Evolutionary conservation across 2,888 invertebrate genomes (phyloP).

Genomic region (Philereme vetulata): DNA sequence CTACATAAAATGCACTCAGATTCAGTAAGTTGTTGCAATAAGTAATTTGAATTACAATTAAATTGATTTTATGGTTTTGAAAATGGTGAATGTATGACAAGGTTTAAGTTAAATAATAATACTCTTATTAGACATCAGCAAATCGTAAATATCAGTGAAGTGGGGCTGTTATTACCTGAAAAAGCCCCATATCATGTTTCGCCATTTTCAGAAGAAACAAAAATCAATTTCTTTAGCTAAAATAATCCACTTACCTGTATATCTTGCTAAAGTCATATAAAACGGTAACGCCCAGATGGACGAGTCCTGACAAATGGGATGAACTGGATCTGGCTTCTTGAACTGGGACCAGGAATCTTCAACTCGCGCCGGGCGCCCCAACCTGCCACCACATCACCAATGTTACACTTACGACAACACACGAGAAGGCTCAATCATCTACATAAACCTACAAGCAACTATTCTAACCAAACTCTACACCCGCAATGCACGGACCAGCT

Average conservation of each 20-base stretch:
- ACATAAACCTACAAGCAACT: constrained; percentile 44
- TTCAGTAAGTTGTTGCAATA: no score
- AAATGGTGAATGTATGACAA: not conserved
- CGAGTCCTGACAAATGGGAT: constrained; percentile 85
- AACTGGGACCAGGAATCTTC: constrained; percentile 68
- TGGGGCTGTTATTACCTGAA: not conserved
- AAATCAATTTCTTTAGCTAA: constrained; percentile 1
- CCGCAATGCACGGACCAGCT: constrained; percentile 78
- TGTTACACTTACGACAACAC: constrained; percentile 44
- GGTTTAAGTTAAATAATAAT: not conserved
- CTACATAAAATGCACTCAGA: no score
- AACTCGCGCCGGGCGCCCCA: constrained; percentile 72
- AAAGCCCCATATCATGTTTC: not conserved
- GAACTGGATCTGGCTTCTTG: constrained; percentile 75
- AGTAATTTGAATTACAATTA: no score
- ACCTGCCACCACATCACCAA: constrained; percentile 70
- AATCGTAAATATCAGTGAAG: constrained; percentile 2
- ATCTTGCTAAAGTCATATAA: constrained; percentile 99
- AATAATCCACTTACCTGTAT: constrained; percentile 88
- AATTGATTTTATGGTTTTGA: not conserved
- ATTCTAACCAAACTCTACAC: constrained; percentile 66
- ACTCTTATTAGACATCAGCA: not conserved
- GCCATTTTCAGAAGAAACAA: constrained; percentile 1
- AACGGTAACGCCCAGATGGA: constrained; percentile 95
- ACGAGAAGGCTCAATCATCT: constrained; percentile 34